Evolutionary conservation across 1,140 invertebrate species (phyloP).

Genomic region (Lanistes nyassanus): DNA sequence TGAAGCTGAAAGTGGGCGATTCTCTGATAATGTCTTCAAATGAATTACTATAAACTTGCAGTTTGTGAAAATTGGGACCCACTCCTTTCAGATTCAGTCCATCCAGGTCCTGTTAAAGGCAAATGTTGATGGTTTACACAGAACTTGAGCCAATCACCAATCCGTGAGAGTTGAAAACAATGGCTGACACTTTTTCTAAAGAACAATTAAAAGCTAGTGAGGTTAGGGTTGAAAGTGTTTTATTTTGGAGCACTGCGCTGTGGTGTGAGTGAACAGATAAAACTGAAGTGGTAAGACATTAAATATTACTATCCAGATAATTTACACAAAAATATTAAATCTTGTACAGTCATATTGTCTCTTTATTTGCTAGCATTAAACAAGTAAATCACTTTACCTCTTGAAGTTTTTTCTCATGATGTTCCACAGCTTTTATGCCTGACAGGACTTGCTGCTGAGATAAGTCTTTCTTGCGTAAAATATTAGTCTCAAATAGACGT

Average conservation of each 20-base stretch:
- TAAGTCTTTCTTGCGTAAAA: conserved; percentile 58
- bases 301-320: no score
- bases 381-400: conserved; percentile 37
- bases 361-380: no score
- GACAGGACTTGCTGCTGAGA: conserved; percentile 56
- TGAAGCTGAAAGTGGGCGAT: conserved; percentile 58
- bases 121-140: no score
- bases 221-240: no score
- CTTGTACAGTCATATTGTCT: no score
- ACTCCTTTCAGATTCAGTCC: conserved; percentile 44
- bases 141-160: not conserved
- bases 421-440: conserved; percentile 55
- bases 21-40: conserved; percentile 61
- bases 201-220: no score
- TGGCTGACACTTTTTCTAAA: not conserved
- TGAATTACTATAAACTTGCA: conserved; percentile 61
- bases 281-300: no score
- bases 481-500: conserved; percentile 52
- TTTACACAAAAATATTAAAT: no score
- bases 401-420: conserved; percentile 54
- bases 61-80: conserved; percentile 61
- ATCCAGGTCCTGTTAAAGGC: conserved; percentile 44
- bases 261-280: no score
- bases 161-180: not conserved
- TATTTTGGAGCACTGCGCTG: no score